A percentile compares a stretch with the other conserved stretches of the same genome.
phyloP scores from a whole-genome alignment of 2,797 vertebrate species.

The Hipposideros larvatus region DNA sequence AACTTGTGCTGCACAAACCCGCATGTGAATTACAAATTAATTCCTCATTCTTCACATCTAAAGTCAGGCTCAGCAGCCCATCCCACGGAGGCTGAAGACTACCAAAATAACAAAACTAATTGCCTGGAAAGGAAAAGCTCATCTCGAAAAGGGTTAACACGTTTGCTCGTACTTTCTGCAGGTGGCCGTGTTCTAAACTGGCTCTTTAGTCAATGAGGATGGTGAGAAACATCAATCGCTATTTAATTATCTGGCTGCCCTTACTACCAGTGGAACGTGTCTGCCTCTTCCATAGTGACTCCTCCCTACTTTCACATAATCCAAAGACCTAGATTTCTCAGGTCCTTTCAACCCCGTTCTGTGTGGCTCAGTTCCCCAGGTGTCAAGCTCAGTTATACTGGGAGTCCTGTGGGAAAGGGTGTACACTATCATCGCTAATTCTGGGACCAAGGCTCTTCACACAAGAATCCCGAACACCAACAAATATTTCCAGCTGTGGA shows the following conservation, averaged over 20 bases:
- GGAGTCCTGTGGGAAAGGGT: neutral
- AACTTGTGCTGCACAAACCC: neutral
- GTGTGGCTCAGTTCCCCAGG: neutral
- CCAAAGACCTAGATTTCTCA: neutral
- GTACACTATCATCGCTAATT: neutral
- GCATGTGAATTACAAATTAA: neutral
- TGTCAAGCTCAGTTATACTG: too few relatives aligned
- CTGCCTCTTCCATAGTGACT: neutral
- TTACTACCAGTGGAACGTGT: neutral
- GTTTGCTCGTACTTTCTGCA: neutral
- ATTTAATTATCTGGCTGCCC: neutral
- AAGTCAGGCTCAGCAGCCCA: neutral
- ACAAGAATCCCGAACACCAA: neutral
- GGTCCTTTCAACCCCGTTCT: neutral
- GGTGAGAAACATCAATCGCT: neutral
- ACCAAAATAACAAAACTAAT: neutral
- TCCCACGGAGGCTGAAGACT: neutral
- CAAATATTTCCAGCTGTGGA: slow-evolving; percentile 11
- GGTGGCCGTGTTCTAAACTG: neutral
- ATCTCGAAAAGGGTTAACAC: neutral
- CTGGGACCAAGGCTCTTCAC: neutral
- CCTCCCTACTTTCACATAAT: neutral
- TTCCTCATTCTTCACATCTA: neutral
- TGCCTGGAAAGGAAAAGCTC: neutral
- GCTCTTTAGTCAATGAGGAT: neutral